Evolutionary conservation across 2,888 invertebrate species (phyloP), one percentile per base, ranked within the genome.

Genomic region (Automeris io): DNA sequence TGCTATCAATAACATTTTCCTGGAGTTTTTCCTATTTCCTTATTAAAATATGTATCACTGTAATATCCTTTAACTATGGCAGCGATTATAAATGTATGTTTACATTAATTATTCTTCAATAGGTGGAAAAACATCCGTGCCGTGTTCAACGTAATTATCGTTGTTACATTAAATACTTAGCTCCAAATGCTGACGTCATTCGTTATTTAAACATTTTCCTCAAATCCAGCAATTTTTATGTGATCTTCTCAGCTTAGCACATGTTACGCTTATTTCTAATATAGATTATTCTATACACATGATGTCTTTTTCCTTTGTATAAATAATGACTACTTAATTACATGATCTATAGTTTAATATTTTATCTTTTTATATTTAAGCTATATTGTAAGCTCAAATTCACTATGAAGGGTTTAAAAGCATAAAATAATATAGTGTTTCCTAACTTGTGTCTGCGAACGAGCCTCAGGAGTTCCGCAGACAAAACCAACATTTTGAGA

Each of bases 71-170:
- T 5, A 5, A 29, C 29, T 29, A 16, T 29, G 16, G n/a, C 7
- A 8, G 16, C 8, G 29, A 29, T 16, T 29, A 29, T 16, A 29
- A 16, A n/a, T 29, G 16, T 29, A 29, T 29, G 16, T 29, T 29
- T 29, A 29, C 16, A 26, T 29, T 29, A 29, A 29, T 29, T 29
- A 29, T 16, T 29, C 29, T 29, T 16, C 16, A 5, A 29, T 29
- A 16, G 29, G 29, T 29, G 16, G 13, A 29, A 29, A 8, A 29
- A 29, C 29, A 29, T 29, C 29, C 29, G 29, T 8, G 29, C 29
- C 16, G 29, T 29, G 29, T 29, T 29, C 29, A 16, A 16, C 9
- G 29, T 29, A 29, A 29, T 29, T 29, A 29, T 29, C 29, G 29
- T 16, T n/a, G 16, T 29, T n/a, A 16, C 16, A 29, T 29, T 29